Percentiles rank a stretch among this genome's conserved stretches.
Evolutionary conservation across 2,888 invertebrate genomes (phyloP).

Genomic region (Metallyticus violacea): DNA sequence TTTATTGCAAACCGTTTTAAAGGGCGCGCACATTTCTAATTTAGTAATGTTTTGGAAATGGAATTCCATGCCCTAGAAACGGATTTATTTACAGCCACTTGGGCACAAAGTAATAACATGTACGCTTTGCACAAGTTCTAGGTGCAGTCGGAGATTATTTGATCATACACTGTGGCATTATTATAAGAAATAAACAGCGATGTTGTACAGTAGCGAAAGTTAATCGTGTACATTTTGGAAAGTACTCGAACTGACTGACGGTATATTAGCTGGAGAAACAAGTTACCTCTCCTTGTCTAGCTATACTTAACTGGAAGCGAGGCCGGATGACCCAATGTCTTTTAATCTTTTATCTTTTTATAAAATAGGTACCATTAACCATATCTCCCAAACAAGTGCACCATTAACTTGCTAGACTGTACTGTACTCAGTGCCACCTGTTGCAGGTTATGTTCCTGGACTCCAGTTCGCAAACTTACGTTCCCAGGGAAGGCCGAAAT

Average conservation of each 20-base stretch:
- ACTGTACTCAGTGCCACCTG: conserved; percentile 51
- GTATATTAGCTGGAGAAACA: too few species aligned
- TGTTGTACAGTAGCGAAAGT: too few species aligned
- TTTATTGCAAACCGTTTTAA: not conserved
- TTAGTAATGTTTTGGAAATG: not conserved
- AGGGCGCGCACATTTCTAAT: not conserved
- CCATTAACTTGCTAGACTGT: too few species aligned
- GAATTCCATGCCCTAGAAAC: not conserved
- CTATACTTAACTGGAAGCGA: too few species aligned
- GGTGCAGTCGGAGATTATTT: not conserved
- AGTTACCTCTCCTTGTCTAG: too few species aligned
- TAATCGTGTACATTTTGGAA: too few species aligned
- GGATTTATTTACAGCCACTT: not conserved
- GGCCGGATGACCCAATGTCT: too few species aligned
- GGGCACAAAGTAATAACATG: not conserved
- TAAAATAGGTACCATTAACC: too few species aligned
- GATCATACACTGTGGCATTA: not conserved
- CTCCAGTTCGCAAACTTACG: conserved; percentile 71
- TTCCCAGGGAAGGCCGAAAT: conserved; percentile 63
- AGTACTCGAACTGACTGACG: too few species aligned
- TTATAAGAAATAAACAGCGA: too few species aligned
- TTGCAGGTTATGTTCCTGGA: conserved; percentile 68
- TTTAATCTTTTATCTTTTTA: too few species aligned
- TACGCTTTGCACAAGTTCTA: not conserved
- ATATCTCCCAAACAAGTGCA: too few species aligned